Evolutionary conservation across 2,797 vertebrate genomes (phyloP).

Genomic region (Odontamblyopus rebecca): DNA sequence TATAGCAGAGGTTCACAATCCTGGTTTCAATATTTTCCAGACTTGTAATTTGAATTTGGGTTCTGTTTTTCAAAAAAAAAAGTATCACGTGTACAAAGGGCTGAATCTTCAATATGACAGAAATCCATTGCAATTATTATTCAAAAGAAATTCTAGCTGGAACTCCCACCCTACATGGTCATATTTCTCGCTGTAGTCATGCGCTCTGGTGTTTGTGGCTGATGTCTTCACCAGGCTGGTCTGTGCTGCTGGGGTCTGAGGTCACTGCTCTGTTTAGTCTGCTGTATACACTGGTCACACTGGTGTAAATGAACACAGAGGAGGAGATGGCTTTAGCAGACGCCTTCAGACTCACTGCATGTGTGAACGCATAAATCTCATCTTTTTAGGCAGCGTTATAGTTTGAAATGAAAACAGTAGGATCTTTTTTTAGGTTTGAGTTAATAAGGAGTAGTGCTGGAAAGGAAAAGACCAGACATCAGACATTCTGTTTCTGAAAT

Average conservation of each 20-base stretch:
- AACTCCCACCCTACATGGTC: neutral
- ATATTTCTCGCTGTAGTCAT: neutral
- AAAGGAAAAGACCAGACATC: neutral
- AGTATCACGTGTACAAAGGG: neutral
- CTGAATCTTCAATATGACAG: neutral
- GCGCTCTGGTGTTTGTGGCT: neutral
- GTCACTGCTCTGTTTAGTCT: constrained; percentile 29
- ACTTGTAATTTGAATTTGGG: neutral
- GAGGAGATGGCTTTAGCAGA: constrained; percentile 46
- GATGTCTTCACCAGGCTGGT: constrained; percentile 23
- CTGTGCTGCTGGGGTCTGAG: constrained; percentile 14
- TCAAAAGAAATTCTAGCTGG: neutral
- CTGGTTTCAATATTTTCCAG: neutral
- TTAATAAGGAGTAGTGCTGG: neutral
- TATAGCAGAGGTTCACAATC: neutral
- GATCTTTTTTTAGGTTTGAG: neutral
- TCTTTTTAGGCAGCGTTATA: neutral
- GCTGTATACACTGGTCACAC: constrained; percentile 4
- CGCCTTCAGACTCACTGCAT: constrained; percentile 25
- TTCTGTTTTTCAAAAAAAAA: neutral
- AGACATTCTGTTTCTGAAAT: too few relatives aligned
- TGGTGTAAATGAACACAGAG: constrained; percentile 32
- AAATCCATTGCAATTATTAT: neutral
- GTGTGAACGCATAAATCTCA: constrained; percentile 5
- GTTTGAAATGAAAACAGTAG: neutral